phyloP scores from a whole-genome alignment of 2,888 invertebrate species.

The Dryococelus australis region DNA sequence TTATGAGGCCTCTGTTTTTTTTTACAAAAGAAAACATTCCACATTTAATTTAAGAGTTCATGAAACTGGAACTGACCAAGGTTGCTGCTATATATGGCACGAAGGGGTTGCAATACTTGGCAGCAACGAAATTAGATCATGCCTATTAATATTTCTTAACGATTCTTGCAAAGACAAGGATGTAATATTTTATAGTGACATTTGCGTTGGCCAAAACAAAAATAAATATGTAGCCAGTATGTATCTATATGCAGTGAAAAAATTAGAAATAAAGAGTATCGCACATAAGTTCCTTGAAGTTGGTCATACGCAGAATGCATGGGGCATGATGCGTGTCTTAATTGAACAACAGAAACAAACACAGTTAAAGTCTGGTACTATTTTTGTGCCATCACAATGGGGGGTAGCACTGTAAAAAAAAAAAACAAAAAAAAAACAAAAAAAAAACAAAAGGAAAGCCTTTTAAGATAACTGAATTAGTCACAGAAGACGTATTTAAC shows the following conservation, averaged over 20 bases:
- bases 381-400: constrained; percentile 36
- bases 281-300: constrained; percentile 48
- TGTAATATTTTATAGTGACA: constrained; percentile 50
- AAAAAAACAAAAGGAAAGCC: constrained; percentile 6
- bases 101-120: constrained; percentile 46
- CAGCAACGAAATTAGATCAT: constrained; percentile 49
- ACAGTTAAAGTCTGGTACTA: constrained; percentile 29
- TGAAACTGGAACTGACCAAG: no score
- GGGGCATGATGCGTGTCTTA: constrained; percentile 48
- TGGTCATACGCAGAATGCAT: constrained; percentile 50
- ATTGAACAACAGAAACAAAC: constrained; percentile 47
- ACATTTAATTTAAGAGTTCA: no score
- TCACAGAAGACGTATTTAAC: no score
- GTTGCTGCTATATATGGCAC: constrained; percentile 48
- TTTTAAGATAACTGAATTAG: no score
- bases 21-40: no score
- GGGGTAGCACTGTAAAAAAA: no score
- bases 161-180: constrained; percentile 30
- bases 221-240: constrained; percentile 48
- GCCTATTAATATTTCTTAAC: constrained; percentile 45
- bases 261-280: constrained; percentile 45
- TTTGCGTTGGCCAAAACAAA: constrained; percentile 50
- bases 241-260: constrained; percentile 44
- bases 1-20: no score
- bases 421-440: background rate